Evolutionary conservation across 2,888 invertebrate species (phyloP).

Genomic region (Craniophora ligustri): DNA sequence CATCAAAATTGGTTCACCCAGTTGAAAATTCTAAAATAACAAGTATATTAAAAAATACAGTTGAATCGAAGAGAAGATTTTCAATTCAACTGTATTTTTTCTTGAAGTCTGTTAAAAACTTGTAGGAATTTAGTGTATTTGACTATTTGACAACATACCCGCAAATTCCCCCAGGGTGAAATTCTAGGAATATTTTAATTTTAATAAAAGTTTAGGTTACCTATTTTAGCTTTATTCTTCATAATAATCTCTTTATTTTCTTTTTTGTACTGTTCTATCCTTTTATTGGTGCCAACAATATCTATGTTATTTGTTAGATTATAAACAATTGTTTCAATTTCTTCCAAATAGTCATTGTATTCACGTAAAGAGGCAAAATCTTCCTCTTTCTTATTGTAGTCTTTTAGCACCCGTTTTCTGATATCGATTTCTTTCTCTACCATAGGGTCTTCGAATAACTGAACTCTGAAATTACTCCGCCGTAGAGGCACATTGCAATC

Average conservation of each 20-base stretch:
- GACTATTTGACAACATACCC: too few relatives aligned
- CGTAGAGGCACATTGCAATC: conserved; percentile 97
- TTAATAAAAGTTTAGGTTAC: conserved; percentile 60
- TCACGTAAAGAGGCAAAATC: conserved; percentile 95
- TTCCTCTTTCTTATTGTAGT: conserved; percentile 98
- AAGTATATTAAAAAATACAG: too few relatives aligned
- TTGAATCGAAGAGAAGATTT: too few relatives aligned
- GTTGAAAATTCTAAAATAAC: too few relatives aligned
- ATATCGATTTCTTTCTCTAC: conserved; percentile 99
- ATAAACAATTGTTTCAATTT: conserved; percentile 96
- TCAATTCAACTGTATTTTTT: too few relatives aligned
- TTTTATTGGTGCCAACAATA: conserved; percentile 95
- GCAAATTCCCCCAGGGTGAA: too few relatives aligned
- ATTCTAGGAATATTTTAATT: background rate
- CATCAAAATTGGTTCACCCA: too few relatives aligned
- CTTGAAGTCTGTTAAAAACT: too few relatives aligned
- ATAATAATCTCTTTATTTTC: conserved; percentile 95
- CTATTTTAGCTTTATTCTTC: conserved; percentile 93
- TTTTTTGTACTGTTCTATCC: conserved; percentile 96
- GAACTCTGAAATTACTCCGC: conserved; percentile 96
- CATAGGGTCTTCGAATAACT: conserved; percentile 98
- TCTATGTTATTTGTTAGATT: conserved; percentile 97
- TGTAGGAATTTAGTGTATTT: too few relatives aligned
- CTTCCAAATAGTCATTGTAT: conserved; percentile 99
- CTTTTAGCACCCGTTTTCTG: conserved; percentile 94